These are phyloP conservation scores for Apistogramma diplotaenia DNA, from an alignment of 2,113 vertebrate species.

Conservation along the genomic window DNA sequence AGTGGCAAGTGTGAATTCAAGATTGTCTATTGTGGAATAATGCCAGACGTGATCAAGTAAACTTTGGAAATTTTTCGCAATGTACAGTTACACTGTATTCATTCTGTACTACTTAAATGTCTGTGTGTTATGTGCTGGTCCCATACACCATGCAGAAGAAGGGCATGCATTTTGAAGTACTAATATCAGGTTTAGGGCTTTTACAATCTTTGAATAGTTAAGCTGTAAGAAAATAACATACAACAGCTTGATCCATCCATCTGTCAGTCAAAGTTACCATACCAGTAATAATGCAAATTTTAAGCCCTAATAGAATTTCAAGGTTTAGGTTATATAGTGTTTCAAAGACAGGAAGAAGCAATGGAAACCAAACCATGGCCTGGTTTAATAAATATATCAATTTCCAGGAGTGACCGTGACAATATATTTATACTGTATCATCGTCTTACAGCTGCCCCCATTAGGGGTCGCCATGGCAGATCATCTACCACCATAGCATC, in stretches of 20 bases:
- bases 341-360: not conserved
- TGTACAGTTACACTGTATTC: not conserved
- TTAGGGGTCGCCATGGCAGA: no score
- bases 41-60: not conserved
- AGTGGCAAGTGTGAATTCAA: not conserved
- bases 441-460: no score
- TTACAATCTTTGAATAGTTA: not conserved
- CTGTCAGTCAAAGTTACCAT: not conserved
- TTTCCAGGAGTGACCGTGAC: not conserved
- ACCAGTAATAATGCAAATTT: not conserved
- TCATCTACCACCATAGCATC: no score
- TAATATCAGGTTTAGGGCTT: not conserved
- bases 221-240: not conserved
- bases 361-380: not conserved
- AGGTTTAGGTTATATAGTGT: not conserved
- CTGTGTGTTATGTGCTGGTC: not conserved
- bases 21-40: not conserved
- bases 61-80: not conserved
- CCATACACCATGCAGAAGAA: not conserved
- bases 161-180: not conserved
- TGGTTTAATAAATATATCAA: not conserved
- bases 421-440: no score
- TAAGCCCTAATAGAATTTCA: not conserved
- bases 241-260: not conserved
- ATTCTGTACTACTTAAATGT: not conserved